Percentiles rank a stretch among this genome's conserved stretches.
Evolutionary conservation across 2,888 invertebrate genomes (phyloP).

Genomic region (Atrina japonica): DNA sequence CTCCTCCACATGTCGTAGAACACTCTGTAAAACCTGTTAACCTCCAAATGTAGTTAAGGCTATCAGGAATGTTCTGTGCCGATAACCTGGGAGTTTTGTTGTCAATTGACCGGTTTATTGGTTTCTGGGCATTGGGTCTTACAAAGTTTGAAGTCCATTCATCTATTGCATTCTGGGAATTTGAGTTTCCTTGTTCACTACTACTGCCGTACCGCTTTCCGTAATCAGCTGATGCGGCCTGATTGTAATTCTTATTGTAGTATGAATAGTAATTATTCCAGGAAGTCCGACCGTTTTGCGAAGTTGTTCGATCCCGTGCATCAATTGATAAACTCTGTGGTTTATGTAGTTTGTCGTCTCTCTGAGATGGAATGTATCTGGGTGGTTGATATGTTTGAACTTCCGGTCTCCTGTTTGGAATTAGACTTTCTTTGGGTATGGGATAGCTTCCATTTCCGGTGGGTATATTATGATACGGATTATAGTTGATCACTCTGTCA

Average conservation of each 20-base stretch:
- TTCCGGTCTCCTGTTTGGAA: slow-evolving; percentile 17
- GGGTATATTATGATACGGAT: slow-evolving; percentile 13
- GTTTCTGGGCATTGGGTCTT: background rate
- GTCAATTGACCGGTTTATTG: background rate
- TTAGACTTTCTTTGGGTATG: slow-evolving; percentile 2
- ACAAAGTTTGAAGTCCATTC: background rate
- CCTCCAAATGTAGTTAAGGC: slow-evolving; percentile 85
- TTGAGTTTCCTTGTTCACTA: background rate
- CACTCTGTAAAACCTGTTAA: slow-evolving; percentile 90
- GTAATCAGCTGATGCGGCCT: slow-evolving; percentile 19
- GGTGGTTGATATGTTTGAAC: slow-evolving; percentile 4
- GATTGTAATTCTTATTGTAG: slow-evolving; percentile 3
- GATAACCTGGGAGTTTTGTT: slow-evolving; percentile 10
- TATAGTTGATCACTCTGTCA: background rate
- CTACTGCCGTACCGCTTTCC: slow-evolving; percentile 1
- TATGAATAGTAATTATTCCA: background rate
- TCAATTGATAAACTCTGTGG: slow-evolving; percentile 20
- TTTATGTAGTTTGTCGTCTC: background rate
- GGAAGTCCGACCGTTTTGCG: too few relatives aligned
- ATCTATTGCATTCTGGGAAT: slow-evolving; percentile 6
- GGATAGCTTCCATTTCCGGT: slow-evolving; percentile 13
- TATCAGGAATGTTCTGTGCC: slow-evolving; percentile 43
- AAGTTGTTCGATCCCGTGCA: background rate
- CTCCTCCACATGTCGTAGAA: slow-evolving; percentile 83
- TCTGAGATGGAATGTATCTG: slow-evolving; percentile 16